Evolutionary conservation across 2,888 invertebrate species (phyloP), one percentile per base, ranked within the genome.

Genomic region (Electrophaes corylata): DNA sequence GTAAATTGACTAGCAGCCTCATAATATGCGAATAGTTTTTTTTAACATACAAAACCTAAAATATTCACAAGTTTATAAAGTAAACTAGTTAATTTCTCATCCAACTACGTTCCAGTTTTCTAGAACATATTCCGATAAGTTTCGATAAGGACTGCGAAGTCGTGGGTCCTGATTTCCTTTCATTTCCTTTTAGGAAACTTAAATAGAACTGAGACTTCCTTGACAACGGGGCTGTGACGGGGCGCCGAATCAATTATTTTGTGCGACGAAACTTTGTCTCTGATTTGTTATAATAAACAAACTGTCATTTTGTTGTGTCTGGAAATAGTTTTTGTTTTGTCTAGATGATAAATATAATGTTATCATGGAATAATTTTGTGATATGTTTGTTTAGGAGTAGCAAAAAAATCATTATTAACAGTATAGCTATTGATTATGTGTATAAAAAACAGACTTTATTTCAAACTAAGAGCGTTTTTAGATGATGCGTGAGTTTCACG

Each of bases 141-240:
- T 85, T 80, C 84, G 88, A 87, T 88, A 88, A 88, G 86, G 85
- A 83, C 83, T 83, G 70, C 79, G 73, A 80, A 80, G 83, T 83
- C 86, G 81, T 75, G 79, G 80, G 77, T 72, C 81, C 83, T 88
- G 89, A 91, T 91, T 91, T 91, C 91, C 90, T 89, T 89, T 90
- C 89, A 91, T 91, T 91, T 91, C 91, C 91, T 89, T 84, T 90
- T 82, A 88, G 88, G 89, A 90, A 91, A 91, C 91, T 91, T 89
- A 88, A 90, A 91, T 90, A 91, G 89, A 91, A 86, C 86, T 83
- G 86, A 87, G 89, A 87, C 83, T 88, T 89, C 84, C 86, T 78
- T 86, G 85, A 86, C 87, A 83, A 86, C 85, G 84, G 81, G n/a
- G n/a, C n/a, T n/a, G n/a, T n/a, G n/a, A n/a, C n/a, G n/a, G n/a